phyloP scores from a whole-genome alignment of 53 echinoderm and acorn worm species.

The Temnopleurus reevesii region DNA sequence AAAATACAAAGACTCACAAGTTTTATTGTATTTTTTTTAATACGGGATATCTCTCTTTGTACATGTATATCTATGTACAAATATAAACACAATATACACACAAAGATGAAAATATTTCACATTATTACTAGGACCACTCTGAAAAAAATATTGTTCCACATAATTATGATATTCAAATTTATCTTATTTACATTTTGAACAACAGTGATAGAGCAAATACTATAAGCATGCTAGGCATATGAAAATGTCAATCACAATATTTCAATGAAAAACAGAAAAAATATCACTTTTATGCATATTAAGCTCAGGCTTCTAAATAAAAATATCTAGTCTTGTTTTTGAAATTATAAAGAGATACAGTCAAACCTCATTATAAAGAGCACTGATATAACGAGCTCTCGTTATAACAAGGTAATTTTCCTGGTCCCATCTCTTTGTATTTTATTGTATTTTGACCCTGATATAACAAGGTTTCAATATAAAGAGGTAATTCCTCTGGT shows the following conservation, averaged over 20 bases:
- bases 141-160: constrained; percentile 30
- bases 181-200: not conserved
- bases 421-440: no score
- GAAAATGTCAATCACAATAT: not conserved
- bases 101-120: constrained; percentile 3
- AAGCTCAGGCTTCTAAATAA: no score
- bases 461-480: no score
- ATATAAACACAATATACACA: constrained; percentile 30
- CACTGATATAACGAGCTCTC: no score
- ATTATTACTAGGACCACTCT: not conserved
- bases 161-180: not conserved
- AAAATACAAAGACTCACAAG: no score
- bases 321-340: no score
- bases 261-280: constrained; percentile 5
- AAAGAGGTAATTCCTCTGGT: no score
- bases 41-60: not conserved
- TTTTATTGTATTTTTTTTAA: constrained; percentile 27
- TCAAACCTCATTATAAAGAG: no score
- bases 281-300: no score
- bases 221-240: not conserved
- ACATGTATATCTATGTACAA: constrained; percentile 34
- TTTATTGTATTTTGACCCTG: no score
- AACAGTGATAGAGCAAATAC: not conserved
- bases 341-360: no score
- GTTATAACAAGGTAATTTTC: no score